Conservation (phyloP, 2,888 invertebrate genomes). For the Eristalis pertinax region DNA sequence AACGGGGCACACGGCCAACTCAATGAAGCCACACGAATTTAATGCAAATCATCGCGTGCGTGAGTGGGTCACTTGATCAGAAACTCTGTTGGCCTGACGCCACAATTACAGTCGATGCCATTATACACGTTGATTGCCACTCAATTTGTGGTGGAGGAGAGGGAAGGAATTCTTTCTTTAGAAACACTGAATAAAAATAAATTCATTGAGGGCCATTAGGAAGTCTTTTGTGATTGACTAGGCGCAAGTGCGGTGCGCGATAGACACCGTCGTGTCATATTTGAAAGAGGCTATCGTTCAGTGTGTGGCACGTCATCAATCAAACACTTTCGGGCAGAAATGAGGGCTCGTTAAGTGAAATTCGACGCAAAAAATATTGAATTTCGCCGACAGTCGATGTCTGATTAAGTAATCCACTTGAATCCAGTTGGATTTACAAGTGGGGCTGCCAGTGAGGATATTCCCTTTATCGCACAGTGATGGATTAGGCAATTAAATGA, state of each 20-base stretch:
- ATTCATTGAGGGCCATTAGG: slow-evolving; percentile 9
- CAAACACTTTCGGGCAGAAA: slow-evolving; percentile 7
- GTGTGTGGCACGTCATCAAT: slow-evolving; percentile 32
- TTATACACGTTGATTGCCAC: slow-evolving; percentile 23
- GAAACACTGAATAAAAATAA: neutral
- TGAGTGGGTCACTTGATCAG: slow-evolving; percentile 55
- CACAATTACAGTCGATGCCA: slow-evolving; percentile 44
- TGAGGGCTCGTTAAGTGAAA: neutral
- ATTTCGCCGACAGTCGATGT: neutral
- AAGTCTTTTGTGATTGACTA: slow-evolving; percentile 8
- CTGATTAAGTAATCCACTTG: neutral
- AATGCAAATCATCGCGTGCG: slow-evolving; percentile 47
- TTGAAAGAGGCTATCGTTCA: neutral
- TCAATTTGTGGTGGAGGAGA: slow-evolving; percentile 7
- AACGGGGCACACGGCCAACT: slow-evolving; percentile 26
- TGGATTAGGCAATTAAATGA: neutral
- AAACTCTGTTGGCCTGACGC: slow-evolving; percentile 25
- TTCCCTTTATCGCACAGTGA: neutral
- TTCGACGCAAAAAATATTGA: neutral
- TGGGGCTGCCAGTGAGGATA: neutral
- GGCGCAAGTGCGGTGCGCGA: neutral
- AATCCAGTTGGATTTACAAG: neutral
- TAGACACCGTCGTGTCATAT: slow-evolving; percentile 12
- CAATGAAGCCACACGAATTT: slow-evolving; percentile 16
- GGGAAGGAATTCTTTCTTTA: neutral